Conservation (phyloP, 2,797 vertebrate genomes). For the Melanotaenia trifasciata region DNA sequence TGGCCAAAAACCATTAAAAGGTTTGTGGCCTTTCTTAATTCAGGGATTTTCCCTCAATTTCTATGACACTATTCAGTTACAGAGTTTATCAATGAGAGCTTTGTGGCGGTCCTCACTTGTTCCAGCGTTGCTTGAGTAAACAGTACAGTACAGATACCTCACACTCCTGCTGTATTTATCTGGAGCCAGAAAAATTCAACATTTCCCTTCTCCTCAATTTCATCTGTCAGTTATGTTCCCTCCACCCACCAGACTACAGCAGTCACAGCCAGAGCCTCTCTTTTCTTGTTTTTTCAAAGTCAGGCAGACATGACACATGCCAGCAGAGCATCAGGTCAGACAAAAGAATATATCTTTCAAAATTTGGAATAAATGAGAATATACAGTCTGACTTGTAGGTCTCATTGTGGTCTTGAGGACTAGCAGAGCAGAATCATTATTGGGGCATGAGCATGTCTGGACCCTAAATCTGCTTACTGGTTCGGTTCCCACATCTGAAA, state of each 20-base stretch:
- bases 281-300: conserved; percentile 39
- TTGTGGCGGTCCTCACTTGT: conserved; percentile 75
- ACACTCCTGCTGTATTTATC: conserved; percentile 76
- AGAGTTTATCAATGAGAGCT: conserved; percentile 83
- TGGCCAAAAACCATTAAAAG: conserved; percentile 74
- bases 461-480: conserved; percentile 17
- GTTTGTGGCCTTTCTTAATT: conserved; percentile 68
- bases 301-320: conserved; percentile 42
- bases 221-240: conserved; percentile 68
- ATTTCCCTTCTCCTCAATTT: conserved; percentile 74
- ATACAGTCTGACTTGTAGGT: not conserved
- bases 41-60: conserved; percentile 64
- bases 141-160: conserved; percentile 77
- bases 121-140: conserved; percentile 79
- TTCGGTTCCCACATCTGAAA: conserved; percentile 63
- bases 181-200: conserved; percentile 62
- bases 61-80: conserved; percentile 79
- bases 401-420: not conserved
- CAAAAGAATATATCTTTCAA: conserved; percentile 1
- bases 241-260: conserved; percentile 44
- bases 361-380: not conserved
- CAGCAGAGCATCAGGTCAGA: conserved; percentile 33
- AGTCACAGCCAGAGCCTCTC: conserved; percentile 37
- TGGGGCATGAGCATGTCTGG: conserved; percentile 21
- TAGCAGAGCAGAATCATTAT: conserved; percentile 24